A percentile compares a stretch with the other conserved stretches of the same genome.
These are phyloP conservation scores for Hartigia nigra DNA, from an alignment of 2,888 invertebrate genomes.

Conservation along the genomic window DNA sequence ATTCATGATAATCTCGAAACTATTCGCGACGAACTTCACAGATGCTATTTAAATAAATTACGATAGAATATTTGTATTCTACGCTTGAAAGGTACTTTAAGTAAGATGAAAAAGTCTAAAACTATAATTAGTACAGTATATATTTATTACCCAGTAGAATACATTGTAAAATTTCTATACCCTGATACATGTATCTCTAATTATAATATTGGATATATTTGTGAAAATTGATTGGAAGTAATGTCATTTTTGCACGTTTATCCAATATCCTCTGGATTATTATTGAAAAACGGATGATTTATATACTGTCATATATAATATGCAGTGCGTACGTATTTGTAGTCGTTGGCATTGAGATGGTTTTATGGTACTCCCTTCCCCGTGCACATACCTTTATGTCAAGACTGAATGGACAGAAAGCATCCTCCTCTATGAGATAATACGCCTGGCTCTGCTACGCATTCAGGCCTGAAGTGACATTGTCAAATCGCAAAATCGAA, in stretches of 20 bases:
- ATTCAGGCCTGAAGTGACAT: conserved; percentile 44
- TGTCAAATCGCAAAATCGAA: conserved; percentile 41
- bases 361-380: conserved; percentile 45
- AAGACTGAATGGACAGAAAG: conserved; percentile 53
- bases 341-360: conserved; percentile 51
- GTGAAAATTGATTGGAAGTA: not conserved
- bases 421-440: conserved; percentile 55
- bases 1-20: not conserved
- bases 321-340: conserved; percentile 36
- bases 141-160: not conserved
- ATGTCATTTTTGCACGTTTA: not conserved
- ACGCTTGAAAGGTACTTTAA: not conserved
- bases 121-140: not conserved
- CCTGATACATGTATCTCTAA: not conserved
- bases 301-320: conserved; percentile 24
- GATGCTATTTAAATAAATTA: not conserved
- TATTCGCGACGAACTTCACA: not conserved
- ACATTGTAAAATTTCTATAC: not conserved
- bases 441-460: conserved; percentile 44
- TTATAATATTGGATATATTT: not conserved
- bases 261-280: not conserved
- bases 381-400: conserved; percentile 49
- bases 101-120: not conserved
- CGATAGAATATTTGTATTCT: not conserved
- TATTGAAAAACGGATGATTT: not conserved